Conservation (phyloP, 2,888 invertebrate species). For the Napeogenes inachia region DNA sequence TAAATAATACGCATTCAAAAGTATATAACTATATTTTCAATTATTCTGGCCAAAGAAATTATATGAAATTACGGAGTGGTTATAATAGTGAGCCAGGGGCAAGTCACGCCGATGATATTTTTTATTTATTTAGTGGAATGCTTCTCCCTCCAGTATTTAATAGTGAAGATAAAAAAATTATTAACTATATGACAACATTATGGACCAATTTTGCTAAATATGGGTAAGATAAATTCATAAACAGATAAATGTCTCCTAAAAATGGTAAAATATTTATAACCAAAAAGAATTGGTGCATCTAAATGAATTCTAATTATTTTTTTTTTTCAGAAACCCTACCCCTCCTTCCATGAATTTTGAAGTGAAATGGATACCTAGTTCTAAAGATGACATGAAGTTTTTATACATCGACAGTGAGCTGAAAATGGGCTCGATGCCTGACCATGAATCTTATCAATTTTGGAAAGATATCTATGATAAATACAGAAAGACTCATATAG, state of each 20-base stretch:
- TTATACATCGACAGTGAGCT: slow-evolving; percentile 46
- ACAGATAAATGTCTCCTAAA: not conserved
- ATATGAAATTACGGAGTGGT: slow-evolving; percentile 48
- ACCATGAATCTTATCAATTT: slow-evolving; percentile 42
- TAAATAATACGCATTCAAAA: slow-evolving; percentile 37
- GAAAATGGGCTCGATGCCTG: slow-evolving; percentile 44
- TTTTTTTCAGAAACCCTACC: slow-evolving; percentile 50
- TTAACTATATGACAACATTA: slow-evolving; percentile 55
- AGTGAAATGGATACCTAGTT: slow-evolving; percentile 49
- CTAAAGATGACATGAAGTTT: slow-evolving; percentile 39
- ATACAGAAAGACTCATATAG: slow-evolving; percentile 28
- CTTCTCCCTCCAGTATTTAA: slow-evolving; percentile 51
- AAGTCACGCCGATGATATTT: slow-evolving; percentile 62
- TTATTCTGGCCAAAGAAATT: slow-evolving; percentile 58
- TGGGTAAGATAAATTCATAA: slow-evolving; percentile 42
- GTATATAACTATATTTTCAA: slow-evolving; percentile 62
- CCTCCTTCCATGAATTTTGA: slow-evolving; percentile 37
- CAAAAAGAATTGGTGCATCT: too few species aligned
- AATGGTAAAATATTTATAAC: slow-evolving; percentile 3
- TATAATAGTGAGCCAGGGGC: slow-evolving; percentile 48
- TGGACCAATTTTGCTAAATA: slow-evolving; percentile 70
- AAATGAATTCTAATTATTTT: not conserved
- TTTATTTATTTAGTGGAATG: slow-evolving; percentile 56
- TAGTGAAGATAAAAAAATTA: slow-evolving; percentile 45
- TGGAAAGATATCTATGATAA: slow-evolving; percentile 49